A percentile compares a stretch with the other conserved stretches of the same genome.
Conservation (phyloP, 2,888 invertebrate species). For the Platerodrilus igneus region DNA sequence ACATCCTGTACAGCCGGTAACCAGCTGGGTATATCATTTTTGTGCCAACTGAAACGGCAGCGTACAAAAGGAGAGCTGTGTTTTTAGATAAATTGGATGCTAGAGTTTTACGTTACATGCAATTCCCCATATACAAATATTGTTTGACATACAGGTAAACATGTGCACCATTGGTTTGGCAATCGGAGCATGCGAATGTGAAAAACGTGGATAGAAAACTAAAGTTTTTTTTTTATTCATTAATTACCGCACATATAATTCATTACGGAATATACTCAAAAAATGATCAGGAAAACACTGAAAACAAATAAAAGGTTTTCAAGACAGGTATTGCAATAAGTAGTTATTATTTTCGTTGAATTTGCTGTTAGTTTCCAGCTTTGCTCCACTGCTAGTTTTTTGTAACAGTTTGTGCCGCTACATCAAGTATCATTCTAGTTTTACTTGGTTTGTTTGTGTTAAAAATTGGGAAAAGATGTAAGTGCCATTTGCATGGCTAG, state of each 20-base stretch:
- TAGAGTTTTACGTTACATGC: conserved; percentile 2
- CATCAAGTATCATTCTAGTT: too few relatives aligned
- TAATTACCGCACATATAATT: conserved; percentile 3
- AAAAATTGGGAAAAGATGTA: too few relatives aligned
- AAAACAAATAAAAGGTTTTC: conserved; percentile 13
- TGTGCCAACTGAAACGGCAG: conserved; percentile 7
- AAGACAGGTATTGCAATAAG: conserved; percentile 10
- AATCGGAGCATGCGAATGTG: conserved; percentile 8
- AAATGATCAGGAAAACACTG: conserved; percentile 9
- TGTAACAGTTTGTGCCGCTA: neutral
- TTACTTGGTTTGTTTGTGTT: too few relatives aligned
- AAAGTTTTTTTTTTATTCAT: conserved; percentile 5
- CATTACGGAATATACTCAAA: too few relatives aligned
- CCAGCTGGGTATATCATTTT: conserved; percentile 4
- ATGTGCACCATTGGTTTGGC: conserved; percentile 8
- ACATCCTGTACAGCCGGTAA: conserved; percentile 8
- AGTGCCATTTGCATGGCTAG: too few relatives aligned
- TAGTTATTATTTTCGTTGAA: conserved; percentile 1
- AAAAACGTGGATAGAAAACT: conserved; percentile 2
- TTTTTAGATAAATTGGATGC: conserved; percentile 4
- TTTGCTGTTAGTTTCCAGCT: neutral
- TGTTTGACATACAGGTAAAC: conserved; percentile 6
- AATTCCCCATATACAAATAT: conserved; percentile 4
- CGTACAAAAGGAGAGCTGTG: conserved; percentile 5
- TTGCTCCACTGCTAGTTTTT: conserved; percentile 1